These are phyloP conservation scores for Erebia aethiops DNA, from an alignment of 2,888 invertebrate genomes.

Conservation along the genomic window DNA sequence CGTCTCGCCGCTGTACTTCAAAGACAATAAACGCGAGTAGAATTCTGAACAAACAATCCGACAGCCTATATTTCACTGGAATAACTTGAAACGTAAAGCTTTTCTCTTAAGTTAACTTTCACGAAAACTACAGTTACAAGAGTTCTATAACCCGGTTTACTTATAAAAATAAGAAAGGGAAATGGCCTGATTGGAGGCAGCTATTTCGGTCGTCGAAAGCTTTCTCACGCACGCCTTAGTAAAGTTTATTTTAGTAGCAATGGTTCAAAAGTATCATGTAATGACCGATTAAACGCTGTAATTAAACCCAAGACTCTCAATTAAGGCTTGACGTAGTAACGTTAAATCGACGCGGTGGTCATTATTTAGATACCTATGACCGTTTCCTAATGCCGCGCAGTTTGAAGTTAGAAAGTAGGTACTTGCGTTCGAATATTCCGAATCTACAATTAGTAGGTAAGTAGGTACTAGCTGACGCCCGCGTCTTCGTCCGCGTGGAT, in stretches of 20 bases:
- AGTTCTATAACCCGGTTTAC: constrained; percentile 42
- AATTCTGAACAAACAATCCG: constrained; percentile 56
- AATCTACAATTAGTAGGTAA: too few species aligned
- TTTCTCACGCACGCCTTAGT: constrained; percentile 73
- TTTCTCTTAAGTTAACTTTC: not conserved
- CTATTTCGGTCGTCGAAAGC: constrained; percentile 64
- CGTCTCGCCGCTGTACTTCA: constrained; percentile 49
- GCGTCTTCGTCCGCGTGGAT: too few species aligned
- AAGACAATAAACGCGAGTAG: constrained; percentile 58
- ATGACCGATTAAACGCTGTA: constrained; percentile 61
- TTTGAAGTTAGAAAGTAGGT: too few species aligned
- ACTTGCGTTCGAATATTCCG: too few species aligned
- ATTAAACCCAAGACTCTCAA: constrained; percentile 55
- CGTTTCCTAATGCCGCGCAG: too few species aligned
- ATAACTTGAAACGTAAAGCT: not conserved
- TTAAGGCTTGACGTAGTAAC: constrained; percentile 62
- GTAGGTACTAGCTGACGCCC: too few species aligned
- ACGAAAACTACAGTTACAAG: not conserved
- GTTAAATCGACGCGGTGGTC: constrained; percentile 49
- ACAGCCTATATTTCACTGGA: constrained; percentile 39
- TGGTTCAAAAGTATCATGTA: constrained; percentile 63
- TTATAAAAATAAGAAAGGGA: constrained; percentile 72
- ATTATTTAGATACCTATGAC: too few species aligned
- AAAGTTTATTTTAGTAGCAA: constrained; percentile 72
- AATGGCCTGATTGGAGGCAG: constrained; percentile 69